Conservation (phyloP, 2,888 invertebrate genomes). For the Cenopis cana region DNA sequence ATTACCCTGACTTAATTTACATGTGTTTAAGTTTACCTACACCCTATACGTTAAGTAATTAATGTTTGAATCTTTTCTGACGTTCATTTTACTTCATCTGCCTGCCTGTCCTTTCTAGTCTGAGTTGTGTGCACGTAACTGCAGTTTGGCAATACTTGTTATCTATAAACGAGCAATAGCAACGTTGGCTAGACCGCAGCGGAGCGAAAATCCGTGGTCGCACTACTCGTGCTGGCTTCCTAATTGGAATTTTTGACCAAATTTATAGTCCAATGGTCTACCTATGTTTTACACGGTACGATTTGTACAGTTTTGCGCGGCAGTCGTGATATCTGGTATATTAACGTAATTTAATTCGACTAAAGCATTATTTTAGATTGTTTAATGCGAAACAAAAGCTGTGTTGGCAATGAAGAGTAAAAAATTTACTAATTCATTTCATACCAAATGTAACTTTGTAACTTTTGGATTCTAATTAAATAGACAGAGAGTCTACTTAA, state of each 20-base stretch:
- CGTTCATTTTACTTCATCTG: neutral
- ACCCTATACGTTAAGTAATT: too few species aligned
- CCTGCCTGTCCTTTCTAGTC: too few species aligned
- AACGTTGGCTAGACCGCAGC: conserved; percentile 7
- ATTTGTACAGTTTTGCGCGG: too few species aligned
- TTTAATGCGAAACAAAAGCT: neutral
- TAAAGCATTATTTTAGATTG: neutral
- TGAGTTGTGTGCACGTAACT: neutral
- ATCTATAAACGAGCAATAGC: neutral
- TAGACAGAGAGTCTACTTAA: too few species aligned
- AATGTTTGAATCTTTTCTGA: neutral
- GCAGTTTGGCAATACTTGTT: neutral
- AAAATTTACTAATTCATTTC: too few species aligned
- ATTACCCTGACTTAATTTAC: too few species aligned
- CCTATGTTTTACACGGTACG: neutral
- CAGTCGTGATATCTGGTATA: neutral
- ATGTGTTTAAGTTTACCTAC: too few species aligned
- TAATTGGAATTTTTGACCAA: conserved; percentile 38
- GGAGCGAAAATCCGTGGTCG: conserved; percentile 21
- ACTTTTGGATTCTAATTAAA: too few species aligned
- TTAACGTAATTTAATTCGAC: neutral
- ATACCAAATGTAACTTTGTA: too few species aligned
- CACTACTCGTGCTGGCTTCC: neutral
- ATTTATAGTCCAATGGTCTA: conserved; percentile 20
- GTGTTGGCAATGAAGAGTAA: neutral